These are phyloP conservation scores for Bos javanicus DNA, from an alignment of 2,113 vertebrate species.

Conservation along the genomic window DNA sequence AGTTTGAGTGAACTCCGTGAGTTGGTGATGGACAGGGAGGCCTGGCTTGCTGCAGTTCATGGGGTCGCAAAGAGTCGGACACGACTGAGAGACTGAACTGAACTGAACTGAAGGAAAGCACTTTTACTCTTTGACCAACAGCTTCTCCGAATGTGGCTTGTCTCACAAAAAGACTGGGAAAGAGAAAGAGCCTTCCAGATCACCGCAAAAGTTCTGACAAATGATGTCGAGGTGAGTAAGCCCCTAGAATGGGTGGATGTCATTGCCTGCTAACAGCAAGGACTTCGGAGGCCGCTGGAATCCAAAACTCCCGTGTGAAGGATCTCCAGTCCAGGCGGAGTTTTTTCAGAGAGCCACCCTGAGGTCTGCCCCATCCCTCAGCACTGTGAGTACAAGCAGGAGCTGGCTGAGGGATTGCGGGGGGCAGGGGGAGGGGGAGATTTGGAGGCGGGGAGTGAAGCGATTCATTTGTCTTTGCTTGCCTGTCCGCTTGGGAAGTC, in stretches of 20 bases:
- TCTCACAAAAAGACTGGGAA: conserved; percentile 72
- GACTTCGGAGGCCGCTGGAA: background rate
- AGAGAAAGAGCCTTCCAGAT: conserved; percentile 73
- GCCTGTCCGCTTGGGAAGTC: background rate
- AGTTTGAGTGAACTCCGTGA: accelerated
- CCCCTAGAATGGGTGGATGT: background rate
- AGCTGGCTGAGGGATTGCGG: background rate
- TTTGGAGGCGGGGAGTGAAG: background rate
- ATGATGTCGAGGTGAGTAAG: background rate
- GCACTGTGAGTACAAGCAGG: background rate
- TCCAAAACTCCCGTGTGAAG: background rate
- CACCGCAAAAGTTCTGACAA: background rate
- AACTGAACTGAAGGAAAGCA: background rate
- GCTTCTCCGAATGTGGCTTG: conserved; percentile 74
- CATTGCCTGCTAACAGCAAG: background rate
- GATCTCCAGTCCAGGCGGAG: background rate
- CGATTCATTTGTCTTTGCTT: background rate
- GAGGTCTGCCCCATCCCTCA: background rate
- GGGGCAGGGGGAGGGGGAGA: accelerated
- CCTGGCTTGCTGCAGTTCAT: background rate
- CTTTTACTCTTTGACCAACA: conserved; percentile 41
- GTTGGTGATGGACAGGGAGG: background rate
- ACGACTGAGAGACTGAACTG: accelerated
- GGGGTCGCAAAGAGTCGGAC: background rate
- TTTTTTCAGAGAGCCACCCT: background rate